Evolutionary conservation across 2,888 invertebrate species (phyloP).

Genomic region (Megaustenia siamemsis): DNA sequence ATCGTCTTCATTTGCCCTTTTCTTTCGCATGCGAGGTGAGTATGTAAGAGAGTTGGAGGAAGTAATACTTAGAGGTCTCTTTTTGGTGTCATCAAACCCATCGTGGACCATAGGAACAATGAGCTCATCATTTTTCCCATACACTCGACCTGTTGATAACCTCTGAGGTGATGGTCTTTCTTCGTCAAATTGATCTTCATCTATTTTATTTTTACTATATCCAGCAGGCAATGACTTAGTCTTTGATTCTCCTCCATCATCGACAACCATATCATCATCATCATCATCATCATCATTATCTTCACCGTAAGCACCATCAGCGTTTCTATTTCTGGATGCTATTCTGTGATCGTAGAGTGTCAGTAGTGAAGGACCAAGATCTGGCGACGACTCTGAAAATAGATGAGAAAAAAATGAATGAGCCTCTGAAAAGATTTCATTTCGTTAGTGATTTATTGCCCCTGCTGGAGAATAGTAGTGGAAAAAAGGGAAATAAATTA

Average conservation of each 20-base stretch:
- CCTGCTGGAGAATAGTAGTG: too few species aligned
- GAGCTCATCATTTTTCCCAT: slow-evolving; percentile 36
- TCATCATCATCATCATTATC: not conserved
- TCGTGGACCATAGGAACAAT: not conserved
- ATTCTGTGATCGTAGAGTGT: slow-evolving; percentile 72
- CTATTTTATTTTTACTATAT: not conserved
- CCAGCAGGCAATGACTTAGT: slow-evolving; percentile 15
- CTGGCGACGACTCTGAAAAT: slow-evolving; percentile 70
- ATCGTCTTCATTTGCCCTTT: not conserved
- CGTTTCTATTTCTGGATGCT: slow-evolving; percentile 53
- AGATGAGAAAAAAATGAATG: not conserved
- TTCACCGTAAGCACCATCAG: not conserved
- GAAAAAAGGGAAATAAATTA: too few species aligned
- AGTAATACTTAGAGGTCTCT: slow-evolving; percentile 79
- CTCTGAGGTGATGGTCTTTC: not conserved
- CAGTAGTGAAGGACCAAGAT: slow-evolving; percentile 70
- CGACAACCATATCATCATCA: not conserved
- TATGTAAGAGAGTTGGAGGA: slow-evolving; percentile 75
- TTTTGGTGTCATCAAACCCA: slow-evolving; percentile 55
- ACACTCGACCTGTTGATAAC: slow-evolving; percentile 23
- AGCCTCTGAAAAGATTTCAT: not conserved
- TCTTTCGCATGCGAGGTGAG: slow-evolving; percentile 33
- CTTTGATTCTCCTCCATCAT: not conserved
- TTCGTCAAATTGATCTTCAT: not conserved
- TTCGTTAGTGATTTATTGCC: too few species aligned